phyloP scores from a whole-genome alignment of 2,888 invertebrate genomes.

The Linyphia triangularis region DNA sequence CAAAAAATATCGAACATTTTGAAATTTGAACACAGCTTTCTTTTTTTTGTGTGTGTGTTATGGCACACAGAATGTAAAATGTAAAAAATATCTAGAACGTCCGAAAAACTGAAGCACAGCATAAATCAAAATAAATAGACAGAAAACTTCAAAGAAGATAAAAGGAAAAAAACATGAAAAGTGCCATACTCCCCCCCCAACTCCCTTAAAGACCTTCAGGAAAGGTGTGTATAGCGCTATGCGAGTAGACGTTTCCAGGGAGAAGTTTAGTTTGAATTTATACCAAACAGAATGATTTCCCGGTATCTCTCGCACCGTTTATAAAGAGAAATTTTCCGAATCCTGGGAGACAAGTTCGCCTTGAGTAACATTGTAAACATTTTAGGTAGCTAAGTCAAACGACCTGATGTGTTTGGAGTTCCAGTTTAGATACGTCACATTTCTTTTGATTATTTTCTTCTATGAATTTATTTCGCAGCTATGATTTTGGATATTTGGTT shows the following conservation, averaged over 20 bases:
- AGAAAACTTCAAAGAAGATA: constrained; percentile 38
- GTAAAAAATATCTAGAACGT: constrained; percentile 44
- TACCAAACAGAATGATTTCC: constrained; percentile 41
- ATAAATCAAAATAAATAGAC: constrained; percentile 58
- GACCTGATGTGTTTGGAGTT: background rate
- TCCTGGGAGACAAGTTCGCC: background rate
- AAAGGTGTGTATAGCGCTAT: constrained; percentile 15
- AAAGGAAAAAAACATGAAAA: constrained; percentile 10
- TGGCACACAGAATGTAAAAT: constrained; percentile 20
- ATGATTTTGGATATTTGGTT: too few species aligned
- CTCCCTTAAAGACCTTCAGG: constrained; percentile 1
- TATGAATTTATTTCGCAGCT: too few species aligned
- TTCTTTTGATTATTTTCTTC: background rate
- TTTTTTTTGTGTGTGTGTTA: constrained; percentile 3
- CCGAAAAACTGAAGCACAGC: constrained; percentile 30
- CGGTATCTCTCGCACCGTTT: constrained; percentile 30
- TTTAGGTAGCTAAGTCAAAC: constrained; percentile 22
- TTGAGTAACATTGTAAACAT: constrained; percentile 35
- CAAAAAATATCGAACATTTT: constrained; percentile 38
- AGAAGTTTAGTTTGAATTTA: constrained; percentile 52
- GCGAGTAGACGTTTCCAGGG: constrained; percentile 27
- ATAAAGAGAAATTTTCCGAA: constrained; percentile 33
- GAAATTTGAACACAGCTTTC: constrained; percentile 41
- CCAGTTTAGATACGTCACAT: background rate
- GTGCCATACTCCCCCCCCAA: too few species aligned